These are phyloP conservation scores for Drosophila buzzatii DNA, from an alignment of 2,888 invertebrate genomes.

Conservation along the genomic window DNA sequence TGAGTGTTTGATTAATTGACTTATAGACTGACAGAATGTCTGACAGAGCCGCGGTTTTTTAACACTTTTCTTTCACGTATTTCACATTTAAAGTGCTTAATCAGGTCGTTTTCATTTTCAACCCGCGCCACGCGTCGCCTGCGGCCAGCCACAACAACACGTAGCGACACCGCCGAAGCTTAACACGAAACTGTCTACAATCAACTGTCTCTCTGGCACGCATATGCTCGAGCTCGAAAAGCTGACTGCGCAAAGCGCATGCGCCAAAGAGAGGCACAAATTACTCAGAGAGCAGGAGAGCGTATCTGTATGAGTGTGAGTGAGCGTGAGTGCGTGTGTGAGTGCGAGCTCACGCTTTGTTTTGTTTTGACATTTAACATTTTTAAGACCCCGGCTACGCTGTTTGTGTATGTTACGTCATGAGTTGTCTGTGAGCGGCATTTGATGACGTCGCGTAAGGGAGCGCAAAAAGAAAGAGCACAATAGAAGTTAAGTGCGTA, in stretches of 20 bases:
- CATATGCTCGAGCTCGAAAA: slow-evolving; percentile 52
- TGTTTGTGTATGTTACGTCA: slow-evolving; percentile 47
- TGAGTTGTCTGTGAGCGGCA: slow-evolving; percentile 15
- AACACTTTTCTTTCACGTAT: slow-evolving; percentile 26
- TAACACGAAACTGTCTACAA: slow-evolving; percentile 56
- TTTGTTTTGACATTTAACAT: slow-evolving; percentile 58
- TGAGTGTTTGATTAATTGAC: slow-evolving; percentile 15
- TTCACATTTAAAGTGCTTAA: slow-evolving; percentile 27
- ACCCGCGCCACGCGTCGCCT: slow-evolving; percentile 54
- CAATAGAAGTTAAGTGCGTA: slow-evolving; percentile 13
- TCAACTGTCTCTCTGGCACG: slow-evolving; percentile 34
- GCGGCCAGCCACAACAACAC: slow-evolving; percentile 46
- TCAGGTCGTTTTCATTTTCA: slow-evolving; percentile 57
- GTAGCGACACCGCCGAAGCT: slow-evolving; percentile 60
- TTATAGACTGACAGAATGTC: slow-evolving; percentile 11
- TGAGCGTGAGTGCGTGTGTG: not conserved
- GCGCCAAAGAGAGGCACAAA: slow-evolving; percentile 38
- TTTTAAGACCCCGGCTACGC: slow-evolving; percentile 14
- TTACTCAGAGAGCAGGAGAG: not conserved
- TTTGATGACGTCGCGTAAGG: slow-evolving; percentile 43
- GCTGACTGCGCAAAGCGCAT: slow-evolving; percentile 57
- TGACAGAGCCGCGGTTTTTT: slow-evolving; percentile 17
- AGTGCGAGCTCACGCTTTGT: slow-evolving; percentile 33
- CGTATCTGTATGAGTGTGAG: not conserved
- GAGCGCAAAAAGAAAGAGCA: slow-evolving; percentile 7